phyloP scores from a whole-genome alignment of 2,797 vertebrate species.

The Ficedula albicollis region DNA sequence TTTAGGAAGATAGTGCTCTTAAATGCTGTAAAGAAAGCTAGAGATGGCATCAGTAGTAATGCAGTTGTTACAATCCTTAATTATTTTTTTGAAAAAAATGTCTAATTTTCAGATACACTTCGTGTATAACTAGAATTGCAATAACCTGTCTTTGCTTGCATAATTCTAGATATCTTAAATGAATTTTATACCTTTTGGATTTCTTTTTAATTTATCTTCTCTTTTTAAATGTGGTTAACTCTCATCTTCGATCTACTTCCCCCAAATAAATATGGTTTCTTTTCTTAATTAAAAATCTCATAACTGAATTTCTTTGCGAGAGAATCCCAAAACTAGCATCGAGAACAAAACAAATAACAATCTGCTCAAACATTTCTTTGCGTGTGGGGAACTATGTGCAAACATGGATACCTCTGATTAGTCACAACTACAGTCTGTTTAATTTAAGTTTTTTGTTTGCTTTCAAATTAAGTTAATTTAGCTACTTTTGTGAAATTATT shows the following conservation, averaged over 20 bases:
- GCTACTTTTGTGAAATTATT: conserved; percentile 3
- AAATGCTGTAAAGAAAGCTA: neutral
- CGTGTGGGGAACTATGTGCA: conserved; percentile 53
- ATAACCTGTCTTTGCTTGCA: conserved; percentile 65
- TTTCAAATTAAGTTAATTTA: neutral
- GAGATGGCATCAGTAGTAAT: conserved; percentile 21
- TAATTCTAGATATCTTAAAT: conserved; percentile 68
- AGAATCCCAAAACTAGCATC: conserved; percentile 41
- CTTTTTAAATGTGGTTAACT: conserved; percentile 35
- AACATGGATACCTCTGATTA: conserved; percentile 52
- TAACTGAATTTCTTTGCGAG: conserved; percentile 46
- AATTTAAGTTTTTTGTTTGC: conserved; percentile 7
- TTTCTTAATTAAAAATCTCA: conserved; percentile 64
- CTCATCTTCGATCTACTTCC: neutral
- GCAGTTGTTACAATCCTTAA: conserved; percentile 53
- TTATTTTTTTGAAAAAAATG: conserved; percentile 56
- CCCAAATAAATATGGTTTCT: conserved; percentile 46
- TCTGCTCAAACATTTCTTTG: conserved; percentile 33
- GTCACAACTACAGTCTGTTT: conserved; percentile 5
- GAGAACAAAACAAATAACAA: conserved; percentile 31
- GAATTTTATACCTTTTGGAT: conserved; percentile 54
- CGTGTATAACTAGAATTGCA: conserved; percentile 72
- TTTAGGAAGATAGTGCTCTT: conserved; percentile 48
- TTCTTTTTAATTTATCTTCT: conserved; percentile 53
- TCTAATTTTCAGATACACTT: conserved; percentile 68